Evolutionary conservation across 2,797 vertebrate species (phyloP).

Genomic region (Rallus crepitans): DNA sequence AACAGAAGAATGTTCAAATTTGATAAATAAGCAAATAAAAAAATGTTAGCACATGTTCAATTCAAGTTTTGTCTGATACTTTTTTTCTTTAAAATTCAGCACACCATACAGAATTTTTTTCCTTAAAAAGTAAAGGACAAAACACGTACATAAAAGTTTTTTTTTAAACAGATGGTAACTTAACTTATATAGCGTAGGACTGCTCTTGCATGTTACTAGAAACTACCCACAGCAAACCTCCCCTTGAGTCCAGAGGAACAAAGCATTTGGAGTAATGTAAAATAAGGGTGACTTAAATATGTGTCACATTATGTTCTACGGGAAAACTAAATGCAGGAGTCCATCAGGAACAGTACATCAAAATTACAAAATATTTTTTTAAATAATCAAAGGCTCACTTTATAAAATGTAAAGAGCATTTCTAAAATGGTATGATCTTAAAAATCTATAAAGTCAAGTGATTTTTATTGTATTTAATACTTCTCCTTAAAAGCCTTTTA

Average conservation of each 20-base stretch:
- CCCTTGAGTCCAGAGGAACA: not conserved
- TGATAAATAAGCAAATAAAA: not conserved
- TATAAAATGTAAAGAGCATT: not conserved
- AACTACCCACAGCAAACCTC: not conserved
- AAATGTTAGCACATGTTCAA: not conserved
- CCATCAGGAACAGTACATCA: not conserved
- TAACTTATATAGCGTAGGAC: conserved; percentile 23
- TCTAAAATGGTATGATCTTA: not conserved
- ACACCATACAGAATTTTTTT: not conserved
- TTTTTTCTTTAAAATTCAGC: not conserved
- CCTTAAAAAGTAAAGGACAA: not conserved
- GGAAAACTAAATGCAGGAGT: not conserved
- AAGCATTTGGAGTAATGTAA: not conserved
- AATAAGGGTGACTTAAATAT: not conserved
- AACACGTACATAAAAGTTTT: not conserved
- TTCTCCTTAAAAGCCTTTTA: not conserved
- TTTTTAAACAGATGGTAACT: conserved; percentile 25
- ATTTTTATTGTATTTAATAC: not conserved
- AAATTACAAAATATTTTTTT: not conserved
- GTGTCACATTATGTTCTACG: not conserved
- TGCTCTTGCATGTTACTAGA: conserved; percentile 25
- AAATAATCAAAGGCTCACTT: not conserved
- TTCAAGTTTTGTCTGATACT: not conserved
- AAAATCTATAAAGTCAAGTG: not conserved
- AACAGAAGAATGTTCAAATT: not conserved